A percentile compares a stretch with the other conserved stretches of the same genome.
phyloP scores from a whole-genome alignment of 2,113 vertebrate species.

The Tragelaphus imberbis region DNA sequence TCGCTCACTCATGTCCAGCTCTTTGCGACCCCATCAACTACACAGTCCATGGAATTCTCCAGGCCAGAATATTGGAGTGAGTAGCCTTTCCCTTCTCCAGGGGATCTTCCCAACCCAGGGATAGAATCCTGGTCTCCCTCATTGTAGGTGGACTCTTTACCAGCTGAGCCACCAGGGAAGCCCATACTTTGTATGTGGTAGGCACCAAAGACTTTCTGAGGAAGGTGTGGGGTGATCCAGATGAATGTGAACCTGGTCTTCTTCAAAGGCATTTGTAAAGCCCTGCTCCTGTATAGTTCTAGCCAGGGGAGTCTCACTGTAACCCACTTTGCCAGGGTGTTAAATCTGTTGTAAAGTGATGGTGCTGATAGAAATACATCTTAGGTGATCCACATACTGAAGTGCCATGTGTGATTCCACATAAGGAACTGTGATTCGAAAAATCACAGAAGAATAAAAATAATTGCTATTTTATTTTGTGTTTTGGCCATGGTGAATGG shows the following conservation, averaged over 20 bases:
- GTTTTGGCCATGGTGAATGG: neutral
- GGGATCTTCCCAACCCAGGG: neutral
- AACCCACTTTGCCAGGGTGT: neutral
- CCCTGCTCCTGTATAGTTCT: neutral
- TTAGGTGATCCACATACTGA: neutral
- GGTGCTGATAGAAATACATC: neutral
- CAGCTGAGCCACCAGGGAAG: neutral
- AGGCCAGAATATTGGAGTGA: neutral
- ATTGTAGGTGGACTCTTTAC: neutral
- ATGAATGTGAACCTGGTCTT: neutral
- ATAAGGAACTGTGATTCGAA: neutral
- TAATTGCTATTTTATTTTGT: neutral
- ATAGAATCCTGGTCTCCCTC: neutral
- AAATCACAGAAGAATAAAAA: neutral
- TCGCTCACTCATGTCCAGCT: fast-evolving
- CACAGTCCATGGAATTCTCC: neutral
- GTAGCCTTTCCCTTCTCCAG: neutral
- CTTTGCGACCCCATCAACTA: neutral
- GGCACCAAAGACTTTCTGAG: neutral
- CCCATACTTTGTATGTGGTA: neutral
- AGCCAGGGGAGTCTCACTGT: neutral
- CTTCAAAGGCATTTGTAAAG: neutral
- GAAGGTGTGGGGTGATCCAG: neutral
- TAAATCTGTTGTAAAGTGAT: neutral
- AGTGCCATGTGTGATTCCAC: neutral